Conservation (phyloP, 2,113 vertebrate genomes). For the Mirounga angustirostris region DNA sequence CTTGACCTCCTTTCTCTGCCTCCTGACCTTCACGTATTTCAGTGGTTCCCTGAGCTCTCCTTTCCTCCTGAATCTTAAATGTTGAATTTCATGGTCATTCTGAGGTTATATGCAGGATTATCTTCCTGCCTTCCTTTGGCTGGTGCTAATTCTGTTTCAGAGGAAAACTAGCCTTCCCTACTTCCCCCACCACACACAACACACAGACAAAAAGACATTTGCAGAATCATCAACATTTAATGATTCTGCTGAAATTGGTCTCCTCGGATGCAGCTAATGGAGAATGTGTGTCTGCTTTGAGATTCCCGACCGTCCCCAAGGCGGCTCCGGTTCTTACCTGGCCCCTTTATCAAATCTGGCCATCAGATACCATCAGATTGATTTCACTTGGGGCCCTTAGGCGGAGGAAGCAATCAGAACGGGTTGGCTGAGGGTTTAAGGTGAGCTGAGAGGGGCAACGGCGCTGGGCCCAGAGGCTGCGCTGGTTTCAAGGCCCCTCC, state of each 20-base stretch:
- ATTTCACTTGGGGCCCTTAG: constrained; percentile 23
- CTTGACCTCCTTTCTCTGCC: neutral
- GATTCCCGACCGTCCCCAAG: neutral
- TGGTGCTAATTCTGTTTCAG: neutral
- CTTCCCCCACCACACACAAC: neutral
- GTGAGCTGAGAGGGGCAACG: neutral
- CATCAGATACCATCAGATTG: neutral
- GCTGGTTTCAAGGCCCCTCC: neutral
- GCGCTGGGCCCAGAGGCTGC: too few relatives aligned
- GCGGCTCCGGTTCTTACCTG: neutral
- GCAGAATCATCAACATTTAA: constrained; percentile 71
- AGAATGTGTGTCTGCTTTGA: constrained; percentile 58
- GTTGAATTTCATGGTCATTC: neutral
- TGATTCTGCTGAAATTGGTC: constrained; percentile 54
- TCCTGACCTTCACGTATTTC: neutral
- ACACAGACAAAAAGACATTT: neutral
- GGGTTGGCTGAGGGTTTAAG: neutral
- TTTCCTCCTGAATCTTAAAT: neutral
- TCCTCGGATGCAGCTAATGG: neutral
- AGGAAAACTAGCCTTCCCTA: neutral
- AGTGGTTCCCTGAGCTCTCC: neutral
- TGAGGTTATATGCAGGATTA: constrained; percentile 19
- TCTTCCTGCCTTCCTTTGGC: constrained; percentile 15
- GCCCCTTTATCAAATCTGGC: constrained; percentile 43
- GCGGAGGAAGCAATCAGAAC: neutral